These are phyloP conservation scores for Ursus arctos DNA, from an alignment of 2,113 vertebrate genomes.

Conservation along the genomic window DNA sequence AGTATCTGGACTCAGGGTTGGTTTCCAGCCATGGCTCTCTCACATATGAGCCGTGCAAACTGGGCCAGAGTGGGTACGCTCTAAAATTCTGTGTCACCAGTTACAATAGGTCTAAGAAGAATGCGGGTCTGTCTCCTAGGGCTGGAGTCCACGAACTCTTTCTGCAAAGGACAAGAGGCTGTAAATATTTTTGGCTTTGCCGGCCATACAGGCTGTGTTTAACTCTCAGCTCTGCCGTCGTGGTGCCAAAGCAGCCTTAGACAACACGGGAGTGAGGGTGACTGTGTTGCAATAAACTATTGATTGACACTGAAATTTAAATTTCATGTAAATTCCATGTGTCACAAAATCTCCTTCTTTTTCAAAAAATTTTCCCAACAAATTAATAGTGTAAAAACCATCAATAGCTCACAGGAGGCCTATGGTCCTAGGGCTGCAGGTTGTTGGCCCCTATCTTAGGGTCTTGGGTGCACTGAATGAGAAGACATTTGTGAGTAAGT, in stretches of 20 bases:
- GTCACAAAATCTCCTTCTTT: not conserved
- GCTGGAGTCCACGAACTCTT: not conserved
- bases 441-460: not conserved
- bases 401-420: not conserved
- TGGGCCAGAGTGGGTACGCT: not conserved
- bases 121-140: not conserved
- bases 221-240: fast-evolving
- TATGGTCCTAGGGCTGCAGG: not conserved
- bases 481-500: not conserved
- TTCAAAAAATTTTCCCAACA: not conserved
- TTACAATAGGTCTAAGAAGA: not conserved
- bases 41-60: fast-evolving
- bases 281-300: not conserved
- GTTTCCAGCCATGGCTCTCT: not conserved
- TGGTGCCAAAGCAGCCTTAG: not conserved
- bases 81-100: not conserved
- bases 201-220: fast-evolving
- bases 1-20: not conserved
- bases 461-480: not conserved
- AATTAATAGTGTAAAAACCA: not conserved
- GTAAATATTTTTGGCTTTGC: not conserved
- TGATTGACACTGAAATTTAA: not conserved
- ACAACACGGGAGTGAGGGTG: fast-evolving
- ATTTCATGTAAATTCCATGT: not conserved
- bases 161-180: not conserved